Percentiles rank a stretch among this genome's conserved stretches.
phyloP scores from a whole-genome alignment of 2,113 vertebrate species.

The Bubo blakistoni region DNA sequence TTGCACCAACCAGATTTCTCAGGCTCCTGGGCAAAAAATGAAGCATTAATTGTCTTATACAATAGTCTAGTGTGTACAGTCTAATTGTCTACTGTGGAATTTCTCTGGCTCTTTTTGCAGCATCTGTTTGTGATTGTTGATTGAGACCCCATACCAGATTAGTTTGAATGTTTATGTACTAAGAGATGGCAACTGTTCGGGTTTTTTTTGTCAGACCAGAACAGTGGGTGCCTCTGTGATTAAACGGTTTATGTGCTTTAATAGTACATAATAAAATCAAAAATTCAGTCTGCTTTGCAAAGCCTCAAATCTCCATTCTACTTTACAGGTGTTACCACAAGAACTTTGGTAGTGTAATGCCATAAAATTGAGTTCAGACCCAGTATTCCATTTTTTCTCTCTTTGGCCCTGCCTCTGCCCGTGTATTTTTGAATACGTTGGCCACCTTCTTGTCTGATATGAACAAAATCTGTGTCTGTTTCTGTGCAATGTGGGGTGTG shows the following conservation, averaged over 20 bases:
- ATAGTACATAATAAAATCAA: background rate
- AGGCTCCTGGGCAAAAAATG: background rate
- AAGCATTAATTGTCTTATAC: background rate
- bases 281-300: background rate
- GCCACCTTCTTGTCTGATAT: background rate
- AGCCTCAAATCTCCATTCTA: background rate
- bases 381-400: background rate
- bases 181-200: background rate
- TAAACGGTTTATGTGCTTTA: background rate
- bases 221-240: background rate
- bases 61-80: no score
- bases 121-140: background rate
- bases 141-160: background rate
- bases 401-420: background rate
- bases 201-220: background rate
- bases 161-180: background rate
- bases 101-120: background rate
- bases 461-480: background rate
- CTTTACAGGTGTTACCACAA: background rate
- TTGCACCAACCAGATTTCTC: no score
- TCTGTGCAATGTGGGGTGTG: background rate
- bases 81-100: background rate
- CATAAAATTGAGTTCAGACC: background rate
- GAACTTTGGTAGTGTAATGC: background rate
- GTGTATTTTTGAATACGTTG: rapidly evolving